Conservation (phyloP, 2,113 vertebrate genomes). For the Ciconia maguari region DNA sequence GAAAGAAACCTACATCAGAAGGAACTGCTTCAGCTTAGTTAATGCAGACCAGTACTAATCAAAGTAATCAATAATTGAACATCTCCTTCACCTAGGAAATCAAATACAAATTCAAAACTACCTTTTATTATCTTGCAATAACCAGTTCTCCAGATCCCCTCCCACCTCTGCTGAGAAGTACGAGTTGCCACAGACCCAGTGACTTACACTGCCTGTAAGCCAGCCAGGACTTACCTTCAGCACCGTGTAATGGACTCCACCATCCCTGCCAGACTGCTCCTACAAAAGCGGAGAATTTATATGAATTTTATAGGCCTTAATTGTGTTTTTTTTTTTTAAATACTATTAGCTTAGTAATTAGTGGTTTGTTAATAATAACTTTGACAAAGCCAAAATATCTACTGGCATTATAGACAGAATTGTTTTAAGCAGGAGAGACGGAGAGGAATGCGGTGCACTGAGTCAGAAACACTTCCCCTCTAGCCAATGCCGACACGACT, state of each 20-base stretch:
- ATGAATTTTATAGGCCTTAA: constrained; percentile 34
- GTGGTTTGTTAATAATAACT: constrained; percentile 47
- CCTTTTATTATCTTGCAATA: not conserved
- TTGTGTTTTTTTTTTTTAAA: not conserved
- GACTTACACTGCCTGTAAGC: not conserved
- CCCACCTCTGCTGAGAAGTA: not conserved
- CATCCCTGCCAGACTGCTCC: not conserved
- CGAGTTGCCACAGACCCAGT: not conserved
- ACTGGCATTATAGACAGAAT: not conserved
- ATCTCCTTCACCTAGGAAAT: not conserved
- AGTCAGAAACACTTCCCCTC: not conserved
- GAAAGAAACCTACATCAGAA: not conserved
- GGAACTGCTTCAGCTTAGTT: not conserved
- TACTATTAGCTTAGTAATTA: constrained; percentile 31
- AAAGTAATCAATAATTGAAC: not conserved
- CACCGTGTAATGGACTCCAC: not conserved
- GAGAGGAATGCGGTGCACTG: rapidly evolving
- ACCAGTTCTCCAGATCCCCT: not conserved
- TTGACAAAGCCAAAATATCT: not conserved
- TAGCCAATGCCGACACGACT: not conserved
- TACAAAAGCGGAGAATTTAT: not conserved
- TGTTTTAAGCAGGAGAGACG: not conserved
- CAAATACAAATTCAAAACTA: not conserved
- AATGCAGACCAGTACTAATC: not conserved
- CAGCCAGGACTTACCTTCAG: not conserved